Conservation (phyloP, 2,113 vertebrate genomes). For the Casuarius casuarius region DNA sequence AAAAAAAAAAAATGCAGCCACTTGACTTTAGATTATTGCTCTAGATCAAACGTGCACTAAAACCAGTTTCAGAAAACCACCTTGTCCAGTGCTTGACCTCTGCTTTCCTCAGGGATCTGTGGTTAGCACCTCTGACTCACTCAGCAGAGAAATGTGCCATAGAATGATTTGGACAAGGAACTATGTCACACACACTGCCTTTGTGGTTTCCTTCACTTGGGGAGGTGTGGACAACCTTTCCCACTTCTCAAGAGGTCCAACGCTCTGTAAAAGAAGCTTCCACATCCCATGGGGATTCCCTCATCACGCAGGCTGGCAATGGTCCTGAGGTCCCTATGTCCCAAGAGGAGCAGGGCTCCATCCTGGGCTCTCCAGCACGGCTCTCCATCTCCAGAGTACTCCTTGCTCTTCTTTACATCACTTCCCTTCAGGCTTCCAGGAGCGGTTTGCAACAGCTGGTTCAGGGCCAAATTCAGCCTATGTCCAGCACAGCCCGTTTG, state of each 20-base stretch:
- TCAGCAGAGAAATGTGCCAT: neutral
- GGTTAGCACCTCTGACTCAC: conserved; percentile 21
- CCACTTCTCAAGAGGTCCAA: neutral
- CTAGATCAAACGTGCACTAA: neutral
- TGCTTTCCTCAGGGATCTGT: neutral
- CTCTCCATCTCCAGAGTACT: neutral
- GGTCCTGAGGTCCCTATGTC: neutral
- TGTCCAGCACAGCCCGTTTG: neutral
- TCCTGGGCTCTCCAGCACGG: neutral
- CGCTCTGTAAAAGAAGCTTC: neutral
- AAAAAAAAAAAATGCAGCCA: neutral
- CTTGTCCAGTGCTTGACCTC: neutral
- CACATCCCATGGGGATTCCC: neutral
- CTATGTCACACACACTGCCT: neutral
- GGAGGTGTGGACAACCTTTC: neutral
- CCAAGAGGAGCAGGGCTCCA: neutral
- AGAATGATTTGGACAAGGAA: neutral
- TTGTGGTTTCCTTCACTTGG: neutral
- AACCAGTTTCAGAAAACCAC: neutral
- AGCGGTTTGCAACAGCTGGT: neutral
- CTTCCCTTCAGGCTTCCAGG: neutral
- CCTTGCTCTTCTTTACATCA: neutral
- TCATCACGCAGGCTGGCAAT: neutral
- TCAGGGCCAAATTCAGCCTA: neutral
- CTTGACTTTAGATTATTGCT: neutral